Conservation (phyloP, 1,140 invertebrate genomes). For the Drosophila mauritiana region DNA sequence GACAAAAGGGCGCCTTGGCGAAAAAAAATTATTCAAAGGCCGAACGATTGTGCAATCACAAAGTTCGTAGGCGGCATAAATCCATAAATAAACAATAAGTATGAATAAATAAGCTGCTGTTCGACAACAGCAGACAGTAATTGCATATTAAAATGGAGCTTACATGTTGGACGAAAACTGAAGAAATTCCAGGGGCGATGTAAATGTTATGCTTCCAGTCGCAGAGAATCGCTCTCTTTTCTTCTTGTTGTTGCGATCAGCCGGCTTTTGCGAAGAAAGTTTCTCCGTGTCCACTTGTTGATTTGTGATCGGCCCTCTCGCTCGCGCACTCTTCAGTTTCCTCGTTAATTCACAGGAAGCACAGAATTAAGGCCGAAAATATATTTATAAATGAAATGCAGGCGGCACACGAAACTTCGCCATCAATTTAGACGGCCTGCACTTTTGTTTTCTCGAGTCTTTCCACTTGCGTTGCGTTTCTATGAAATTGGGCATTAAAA, state of each 20-base stretch:
- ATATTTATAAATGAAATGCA: slow-evolving; percentile 43
- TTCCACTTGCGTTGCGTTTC: slow-evolving; percentile 45
- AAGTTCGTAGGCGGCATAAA: slow-evolving; percentile 68
- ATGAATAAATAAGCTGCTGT: slow-evolving; percentile 55
- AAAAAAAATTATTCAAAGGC: slow-evolving; percentile 37
- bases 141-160: slow-evolving; percentile 71
- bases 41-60: slow-evolving; percentile 70
- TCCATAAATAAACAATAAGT: slow-evolving; percentile 73
- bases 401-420: slow-evolving; percentile 40
- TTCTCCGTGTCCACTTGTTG: slow-evolving; percentile 72
- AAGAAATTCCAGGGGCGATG: slow-evolving; percentile 30
- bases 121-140: slow-evolving; percentile 60
- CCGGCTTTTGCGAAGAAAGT: slow-evolving; percentile 76
- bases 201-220: slow-evolving; percentile 1
- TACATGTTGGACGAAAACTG: slow-evolving; percentile 35
- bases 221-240: slow-evolving; percentile 12
- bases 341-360: slow-evolving; percentile 69
- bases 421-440: slow-evolving; percentile 50
- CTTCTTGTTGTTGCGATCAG: slow-evolving; percentile 16
- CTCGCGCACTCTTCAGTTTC: slow-evolving; percentile 27
- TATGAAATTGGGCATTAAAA: slow-evolving; percentile 59
- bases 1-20: slow-evolving; percentile 4
- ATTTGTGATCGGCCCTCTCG: slow-evolving; percentile 61
- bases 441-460: slow-evolving; percentile 61
- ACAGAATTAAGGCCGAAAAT: slow-evolving; percentile 67